Evolutionary conservation across 2,113 vertebrate species (phyloP), one percentile per base, ranked within the genome.

Genomic region (Sarotherodon lohbergeri): DNA sequence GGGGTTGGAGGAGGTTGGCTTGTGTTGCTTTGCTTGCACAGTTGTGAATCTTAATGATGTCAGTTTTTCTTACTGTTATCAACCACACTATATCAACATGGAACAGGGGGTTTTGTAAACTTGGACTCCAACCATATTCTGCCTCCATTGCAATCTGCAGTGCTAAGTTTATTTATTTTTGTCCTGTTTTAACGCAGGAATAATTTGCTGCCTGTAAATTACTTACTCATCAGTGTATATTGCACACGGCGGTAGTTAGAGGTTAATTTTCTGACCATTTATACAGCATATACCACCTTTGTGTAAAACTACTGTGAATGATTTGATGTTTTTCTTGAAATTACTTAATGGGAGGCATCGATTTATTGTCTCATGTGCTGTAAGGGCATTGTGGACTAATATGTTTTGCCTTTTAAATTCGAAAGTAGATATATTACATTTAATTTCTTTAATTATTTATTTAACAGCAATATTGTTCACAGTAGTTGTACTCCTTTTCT

Each of bases 41-140:
- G 88, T 85, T 86, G 80, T 92, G 92, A 91, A 93, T 95, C 86
- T 92, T 94, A 95, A 95, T 94, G 95, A 95, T 93, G 94, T 95
- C 93, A 91, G 87, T 95, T 95, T 94, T 89, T 91, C 91, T 92
- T 90, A 82, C 73, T 88, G 82, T 88, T 90, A 93, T 89, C 85
- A 91, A 84, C 85, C 83, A 82, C 82, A 89, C 41, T 86, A 50
- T 85, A 91, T 92, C 83, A 90, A 89, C 83, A 89, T 57, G 29
- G 63, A 83, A 73, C n/a, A 34, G 88, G 81, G 57, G 82, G 56
- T 5, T 81, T 82, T 87, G 71, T 81, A 82, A 88, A 84, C 57
- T 80, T 86, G 73, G 68, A 86, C 48, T 84, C 80, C 85, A 36
- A 73, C 55, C 55, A 84, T 81, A 87, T 89, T 89, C 48, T 88